These are phyloP conservation scores for Mohoua ochrocephala DNA, from an alignment of 2,113 vertebrate species.

Conservation along the genomic window DNA sequence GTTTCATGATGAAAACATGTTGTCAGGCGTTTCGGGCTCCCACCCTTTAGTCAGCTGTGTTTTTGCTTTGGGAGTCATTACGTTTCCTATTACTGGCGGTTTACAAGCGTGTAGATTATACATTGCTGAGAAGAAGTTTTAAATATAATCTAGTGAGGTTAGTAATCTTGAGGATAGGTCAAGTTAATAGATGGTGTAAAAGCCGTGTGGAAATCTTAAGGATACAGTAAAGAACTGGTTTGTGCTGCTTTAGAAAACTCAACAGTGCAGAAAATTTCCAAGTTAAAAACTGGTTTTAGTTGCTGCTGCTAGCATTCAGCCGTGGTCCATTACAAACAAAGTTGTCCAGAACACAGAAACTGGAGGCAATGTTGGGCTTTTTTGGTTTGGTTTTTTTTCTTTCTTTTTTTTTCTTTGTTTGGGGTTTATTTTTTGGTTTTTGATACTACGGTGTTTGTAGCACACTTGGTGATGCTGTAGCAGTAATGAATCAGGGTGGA, in stretches of 20 bases:
- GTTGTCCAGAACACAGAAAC: not conserved
- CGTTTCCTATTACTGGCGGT: not conserved
- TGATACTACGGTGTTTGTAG: not conserved
- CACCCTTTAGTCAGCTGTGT: not conserved
- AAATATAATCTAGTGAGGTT: not conserved
- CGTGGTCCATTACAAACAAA: not conserved
- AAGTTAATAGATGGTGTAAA: not conserved
- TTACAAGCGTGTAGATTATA: not conserved
- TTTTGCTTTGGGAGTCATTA: not conserved
- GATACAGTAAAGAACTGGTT: not conserved
- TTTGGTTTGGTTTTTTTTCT: not conserved
- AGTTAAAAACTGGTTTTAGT: not conserved
- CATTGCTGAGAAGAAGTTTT: not conserved
- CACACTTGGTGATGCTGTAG: not conserved
- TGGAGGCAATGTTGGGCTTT: not conserved
- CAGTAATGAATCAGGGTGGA: not conserved
- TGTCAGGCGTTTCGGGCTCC: not conserved
- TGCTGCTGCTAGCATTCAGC: not conserved
- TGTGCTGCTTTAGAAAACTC: not conserved
- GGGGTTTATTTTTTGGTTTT: not conserved
- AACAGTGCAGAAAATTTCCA: not conserved
- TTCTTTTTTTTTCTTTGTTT: not conserved
- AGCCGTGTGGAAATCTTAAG: not conserved
- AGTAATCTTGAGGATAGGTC: not conserved
- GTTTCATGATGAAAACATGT: not conserved